These are phyloP conservation scores for Delphinapterus leucas DNA, from an alignment of 2,113 vertebrate genomes.

Conservation along the genomic window DNA sequence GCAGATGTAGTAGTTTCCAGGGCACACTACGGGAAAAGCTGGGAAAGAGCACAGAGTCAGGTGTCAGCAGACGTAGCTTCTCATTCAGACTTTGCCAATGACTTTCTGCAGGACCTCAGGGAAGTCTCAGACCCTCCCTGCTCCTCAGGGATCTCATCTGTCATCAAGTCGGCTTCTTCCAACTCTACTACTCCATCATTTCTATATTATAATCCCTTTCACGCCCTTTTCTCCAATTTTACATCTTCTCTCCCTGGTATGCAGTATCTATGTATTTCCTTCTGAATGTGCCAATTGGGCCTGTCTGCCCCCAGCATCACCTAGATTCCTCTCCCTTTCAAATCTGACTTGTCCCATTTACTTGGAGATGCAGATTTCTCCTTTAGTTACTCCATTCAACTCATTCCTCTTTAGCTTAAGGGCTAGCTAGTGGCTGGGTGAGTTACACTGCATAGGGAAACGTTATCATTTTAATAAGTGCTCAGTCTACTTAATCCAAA, in stretches of 20 bases:
- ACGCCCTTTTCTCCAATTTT: not conserved
- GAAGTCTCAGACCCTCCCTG: not conserved
- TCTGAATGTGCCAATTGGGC: not conserved
- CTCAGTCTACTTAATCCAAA: not conserved
- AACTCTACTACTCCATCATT: not conserved
- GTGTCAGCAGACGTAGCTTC: not conserved
- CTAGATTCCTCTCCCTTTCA: not conserved
- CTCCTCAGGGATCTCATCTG: not conserved
- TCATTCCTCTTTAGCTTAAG: not conserved
- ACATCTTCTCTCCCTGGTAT: not conserved
- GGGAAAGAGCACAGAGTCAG: not conserved
- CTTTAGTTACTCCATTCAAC: not conserved
- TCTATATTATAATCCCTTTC: not conserved
- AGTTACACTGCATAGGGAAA: not conserved
- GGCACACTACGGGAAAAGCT: not conserved
- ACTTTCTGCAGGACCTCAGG: not conserved
- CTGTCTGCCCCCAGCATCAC: not conserved
- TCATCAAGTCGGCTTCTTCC: not conserved
- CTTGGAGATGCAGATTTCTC: not conserved
- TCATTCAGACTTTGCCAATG: not conserved
- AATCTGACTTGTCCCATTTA: not conserved
- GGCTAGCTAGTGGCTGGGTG: not conserved
- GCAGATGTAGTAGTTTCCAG: not conserved
- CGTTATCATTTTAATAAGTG: not conserved
- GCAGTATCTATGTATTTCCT: not conserved